Conservation (phyloP, 2,888 invertebrate species). For the Drosophila mimica region DNA sequence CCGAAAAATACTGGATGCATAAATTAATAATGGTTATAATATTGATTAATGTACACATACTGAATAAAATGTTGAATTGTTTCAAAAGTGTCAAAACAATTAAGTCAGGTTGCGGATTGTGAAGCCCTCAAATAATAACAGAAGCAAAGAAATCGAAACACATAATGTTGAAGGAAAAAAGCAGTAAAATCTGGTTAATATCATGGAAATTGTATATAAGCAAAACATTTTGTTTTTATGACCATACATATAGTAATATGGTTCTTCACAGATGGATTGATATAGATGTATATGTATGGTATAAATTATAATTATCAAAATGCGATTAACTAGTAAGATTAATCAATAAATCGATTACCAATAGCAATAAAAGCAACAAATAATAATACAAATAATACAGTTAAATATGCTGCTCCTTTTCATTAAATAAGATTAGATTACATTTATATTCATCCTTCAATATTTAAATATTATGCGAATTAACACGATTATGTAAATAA, state of each 20-base stretch:
- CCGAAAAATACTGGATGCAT: neutral
- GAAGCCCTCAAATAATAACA: neutral
- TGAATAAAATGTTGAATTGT: too few species aligned
- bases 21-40: too few species aligned
- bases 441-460: neutral
- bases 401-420: neutral
- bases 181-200: neutral
- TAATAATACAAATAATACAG: neutral
- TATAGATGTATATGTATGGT: neutral
- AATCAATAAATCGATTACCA: neutral
- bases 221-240: too few species aligned
- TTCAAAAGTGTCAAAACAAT: too few species aligned
- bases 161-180: neutral
- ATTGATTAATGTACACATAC: too few species aligned
- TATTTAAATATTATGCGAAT: neutral
- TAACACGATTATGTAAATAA: neutral
- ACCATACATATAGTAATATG: neutral
- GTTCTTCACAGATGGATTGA: neutral
- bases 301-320: neutral
- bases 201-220: neutral
- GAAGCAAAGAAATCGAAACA: neutral
- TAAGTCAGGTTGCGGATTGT: too few species aligned
- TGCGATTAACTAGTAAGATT: neutral
- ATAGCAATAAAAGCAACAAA: neutral
- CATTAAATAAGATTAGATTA: neutral